Evolutionary conservation across 2,113 vertebrate genomes (phyloP).

Genomic region (Romanogobio albipinnatus): DNA sequence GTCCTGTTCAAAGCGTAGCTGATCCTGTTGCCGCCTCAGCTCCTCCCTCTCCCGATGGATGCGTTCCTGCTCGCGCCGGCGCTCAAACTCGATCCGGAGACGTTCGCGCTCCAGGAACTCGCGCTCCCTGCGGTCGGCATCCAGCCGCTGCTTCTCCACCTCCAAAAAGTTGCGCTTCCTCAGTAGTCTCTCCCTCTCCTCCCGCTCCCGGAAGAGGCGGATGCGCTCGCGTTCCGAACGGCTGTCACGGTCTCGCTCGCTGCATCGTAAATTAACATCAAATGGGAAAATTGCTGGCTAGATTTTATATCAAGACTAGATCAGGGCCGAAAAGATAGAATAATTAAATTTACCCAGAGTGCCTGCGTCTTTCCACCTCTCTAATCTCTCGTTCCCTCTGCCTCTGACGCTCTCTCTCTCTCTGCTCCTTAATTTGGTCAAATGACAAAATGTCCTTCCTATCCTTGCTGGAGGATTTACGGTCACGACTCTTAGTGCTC

Average conservation of each 20-base stretch:
- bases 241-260: constrained; percentile 79
- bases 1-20: constrained; percentile 91
- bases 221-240: constrained; percentile 86
- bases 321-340: background rate
- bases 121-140: constrained; percentile 88
- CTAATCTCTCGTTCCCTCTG: constrained; percentile 92
- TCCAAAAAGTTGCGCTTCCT: constrained; percentile 87
- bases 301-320: background rate
- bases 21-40: constrained; percentile 91
- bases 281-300: background rate
- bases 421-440: constrained; percentile 97
- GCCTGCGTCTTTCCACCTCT: constrained; percentile 89
- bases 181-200: constrained; percentile 86
- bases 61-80: constrained; percentile 90
- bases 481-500: constrained; percentile 91
- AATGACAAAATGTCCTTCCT: constrained; percentile 94
- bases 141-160: constrained; percentile 87
- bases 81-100: constrained; percentile 89
- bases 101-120: constrained; percentile 91
- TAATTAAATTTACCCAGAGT: constrained; percentile 62
- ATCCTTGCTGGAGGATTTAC: constrained; percentile 87
- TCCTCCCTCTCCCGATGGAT: constrained; percentile 93
- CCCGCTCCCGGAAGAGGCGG: constrained; percentile 84
- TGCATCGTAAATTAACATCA: constrained; percentile 8
- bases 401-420: constrained; percentile 90